These are phyloP conservation scores for Aulostomus chinensis DNA, from an alignment of 2,797 vertebrate species.

Conservation along the genomic window DNA sequence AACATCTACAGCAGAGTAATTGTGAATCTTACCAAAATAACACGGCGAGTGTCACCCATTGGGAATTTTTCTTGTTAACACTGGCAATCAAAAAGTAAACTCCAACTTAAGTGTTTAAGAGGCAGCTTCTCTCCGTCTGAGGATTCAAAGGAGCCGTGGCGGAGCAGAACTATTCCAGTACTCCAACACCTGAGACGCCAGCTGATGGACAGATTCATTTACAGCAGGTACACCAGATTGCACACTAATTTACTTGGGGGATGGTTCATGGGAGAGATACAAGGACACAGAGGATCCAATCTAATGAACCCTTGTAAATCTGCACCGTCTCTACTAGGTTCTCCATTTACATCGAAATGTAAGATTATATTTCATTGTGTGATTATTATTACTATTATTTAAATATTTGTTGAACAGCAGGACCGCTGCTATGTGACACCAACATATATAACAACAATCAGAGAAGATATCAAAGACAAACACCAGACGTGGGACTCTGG, in stretches of 20 bases:
- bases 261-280: slow-evolving; percentile 68
- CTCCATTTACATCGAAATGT: slow-evolving; percentile 74
- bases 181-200: slow-evolving; percentile 47
- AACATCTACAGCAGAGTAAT: slow-evolving; percentile 11
- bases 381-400: slow-evolving; percentile 23
- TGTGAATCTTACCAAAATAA: slow-evolving; percentile 6
- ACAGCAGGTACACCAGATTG: slow-evolving; percentile 54
- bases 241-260: slow-evolving; percentile 73
- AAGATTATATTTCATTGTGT: slow-evolving; percentile 66
- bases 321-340: slow-evolving; percentile 50
- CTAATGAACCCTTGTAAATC: slow-evolving; percentile 68
- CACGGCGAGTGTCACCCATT: not conserved
- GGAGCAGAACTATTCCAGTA: slow-evolving; percentile 8
- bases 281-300: slow-evolving; percentile 51
- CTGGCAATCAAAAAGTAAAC: slow-evolving; percentile 38
- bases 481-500: slow-evolving; percentile 18
- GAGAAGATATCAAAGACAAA: slow-evolving; percentile 50
- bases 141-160: slow-evolving; percentile 28
- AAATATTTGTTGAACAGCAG: slow-evolving; percentile 37
- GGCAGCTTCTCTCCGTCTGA: slow-evolving; percentile 21
- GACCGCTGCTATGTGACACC: slow-evolving; percentile 44
- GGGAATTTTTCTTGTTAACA: slow-evolving; percentile 6
- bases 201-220: slow-evolving; percentile 80
- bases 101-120: slow-evolving; percentile 28
- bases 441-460: slow-evolving; percentile 43